Evolutionary conservation across 2,888 invertebrate genomes (phyloP).

Genomic region (Drosophila differens): DNA sequence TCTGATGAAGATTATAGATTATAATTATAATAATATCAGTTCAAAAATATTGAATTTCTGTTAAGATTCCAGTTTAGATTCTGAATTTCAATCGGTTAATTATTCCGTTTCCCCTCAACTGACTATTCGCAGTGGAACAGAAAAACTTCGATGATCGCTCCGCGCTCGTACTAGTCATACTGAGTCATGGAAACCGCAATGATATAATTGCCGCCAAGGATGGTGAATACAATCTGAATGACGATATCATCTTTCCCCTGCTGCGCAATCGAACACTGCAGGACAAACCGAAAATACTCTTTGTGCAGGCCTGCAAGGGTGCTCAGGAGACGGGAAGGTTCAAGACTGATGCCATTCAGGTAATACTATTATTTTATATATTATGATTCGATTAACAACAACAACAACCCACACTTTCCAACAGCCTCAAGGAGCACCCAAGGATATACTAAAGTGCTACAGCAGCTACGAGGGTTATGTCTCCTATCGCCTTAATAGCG

Average conservation of each 20-base stretch:
- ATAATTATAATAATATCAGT: too few species aligned
- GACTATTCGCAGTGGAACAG: conserved; percentile 70
- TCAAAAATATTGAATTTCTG: not conserved
- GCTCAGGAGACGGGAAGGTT: conserved; percentile 70
- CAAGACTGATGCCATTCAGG: conserved; percentile 74
- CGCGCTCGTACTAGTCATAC: conserved; percentile 81
- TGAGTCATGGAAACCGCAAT: conserved; percentile 82
- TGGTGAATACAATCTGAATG: conserved; percentile 81
- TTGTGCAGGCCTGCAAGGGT: conserved; percentile 85
- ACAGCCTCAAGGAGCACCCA: conserved; percentile 73
- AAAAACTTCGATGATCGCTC: conserved; percentile 79
- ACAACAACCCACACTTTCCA: not conserved
- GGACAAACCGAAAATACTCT: conserved; percentile 83
- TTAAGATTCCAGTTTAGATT: not conserved
- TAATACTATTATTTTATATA: not conserved
- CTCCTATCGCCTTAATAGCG: conserved; percentile 81
- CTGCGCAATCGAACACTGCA: conserved; percentile 78
- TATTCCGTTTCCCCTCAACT: not conserved
- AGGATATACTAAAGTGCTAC: conserved; percentile 84
- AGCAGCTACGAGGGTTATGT: conserved; percentile 85
- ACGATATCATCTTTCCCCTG: conserved; percentile 82
- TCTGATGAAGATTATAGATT: too few species aligned
- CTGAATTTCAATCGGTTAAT: not conserved
- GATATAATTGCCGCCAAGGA: conserved; percentile 82
- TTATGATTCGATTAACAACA: not conserved